These are phyloP conservation scores for Melanophora roralis DNA, from an alignment of 2,888 invertebrate species.

Conservation along the genomic window DNA sequence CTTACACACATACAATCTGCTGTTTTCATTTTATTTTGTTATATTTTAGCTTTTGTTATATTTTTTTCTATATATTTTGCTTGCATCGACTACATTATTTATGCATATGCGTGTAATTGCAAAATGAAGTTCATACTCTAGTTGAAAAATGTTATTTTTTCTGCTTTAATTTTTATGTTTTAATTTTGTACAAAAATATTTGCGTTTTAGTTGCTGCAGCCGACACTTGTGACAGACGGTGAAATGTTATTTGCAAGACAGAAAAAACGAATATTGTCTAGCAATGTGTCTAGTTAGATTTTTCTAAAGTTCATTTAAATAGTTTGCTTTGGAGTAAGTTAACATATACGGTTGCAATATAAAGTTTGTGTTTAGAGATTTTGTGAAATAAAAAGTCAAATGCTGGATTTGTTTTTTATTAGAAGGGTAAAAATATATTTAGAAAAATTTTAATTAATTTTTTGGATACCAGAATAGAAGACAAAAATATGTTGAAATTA, in stretches of 20 bases:
- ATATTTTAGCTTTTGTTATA: neutral
- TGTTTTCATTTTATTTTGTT: conserved; percentile 17
- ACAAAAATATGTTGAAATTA: too few relatives aligned
- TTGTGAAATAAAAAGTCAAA: neutral
- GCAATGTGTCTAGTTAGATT: conserved; percentile 34
- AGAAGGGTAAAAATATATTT: neutral
- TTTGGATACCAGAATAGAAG: too few relatives aligned
- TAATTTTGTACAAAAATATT: conserved; percentile 36
- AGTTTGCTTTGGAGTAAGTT: conserved; percentile 18
- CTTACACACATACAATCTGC: neutral
- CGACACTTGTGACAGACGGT: conserved; percentile 55
- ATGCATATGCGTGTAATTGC: conserved; percentile 60
- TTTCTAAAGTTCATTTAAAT: conserved; percentile 30
- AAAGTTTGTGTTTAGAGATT: neutral
- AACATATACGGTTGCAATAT: too few relatives aligned
- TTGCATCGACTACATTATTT: conserved; percentile 53
- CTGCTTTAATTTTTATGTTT: conserved; percentile 7
- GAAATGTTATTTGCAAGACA: conserved; percentile 15
- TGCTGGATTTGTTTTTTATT: neutral
- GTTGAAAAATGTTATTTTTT: conserved; percentile 2
- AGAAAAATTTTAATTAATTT: neutral
- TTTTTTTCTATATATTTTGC: conserved; percentile 1
- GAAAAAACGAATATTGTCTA: conserved; percentile 43
- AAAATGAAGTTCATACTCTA: conserved; percentile 38
- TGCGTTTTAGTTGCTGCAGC: conserved; percentile 36